Conservation (phyloP, 2,113 vertebrate species). For the Callipepla squamata region DNA sequence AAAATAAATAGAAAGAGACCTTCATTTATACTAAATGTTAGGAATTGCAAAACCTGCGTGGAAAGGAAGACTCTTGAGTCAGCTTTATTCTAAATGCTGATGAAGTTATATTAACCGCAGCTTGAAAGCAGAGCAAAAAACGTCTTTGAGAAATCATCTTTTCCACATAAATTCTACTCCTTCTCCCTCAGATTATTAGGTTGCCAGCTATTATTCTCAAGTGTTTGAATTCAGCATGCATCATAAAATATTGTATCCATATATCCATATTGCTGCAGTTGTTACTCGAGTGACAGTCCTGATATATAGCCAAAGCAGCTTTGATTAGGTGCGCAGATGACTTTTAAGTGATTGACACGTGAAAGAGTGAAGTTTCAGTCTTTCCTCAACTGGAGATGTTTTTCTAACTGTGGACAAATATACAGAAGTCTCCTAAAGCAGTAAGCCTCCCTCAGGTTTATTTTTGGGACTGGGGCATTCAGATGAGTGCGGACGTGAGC, state of each 20-base stretch:
- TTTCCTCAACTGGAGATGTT: not conserved
- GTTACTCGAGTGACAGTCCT: not conserved
- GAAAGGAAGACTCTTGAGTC: constrained; percentile 29
- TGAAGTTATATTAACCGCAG: not conserved
- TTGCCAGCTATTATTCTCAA: not conserved
- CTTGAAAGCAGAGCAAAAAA: not conserved
- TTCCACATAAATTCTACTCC: not conserved
- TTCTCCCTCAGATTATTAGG: not conserved
- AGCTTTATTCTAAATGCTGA: not conserved
- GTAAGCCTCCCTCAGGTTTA: not conserved
- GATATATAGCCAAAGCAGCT: not conserved
- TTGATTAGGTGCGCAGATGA: not conserved
- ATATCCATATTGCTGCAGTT: not conserved
- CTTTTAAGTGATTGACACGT: not conserved
- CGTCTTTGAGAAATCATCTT: not conserved
- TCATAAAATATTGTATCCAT: fast-evolving
- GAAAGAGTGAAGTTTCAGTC: not conserved
- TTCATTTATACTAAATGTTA: constrained; percentile 25
- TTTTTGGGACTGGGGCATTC: not conserved
- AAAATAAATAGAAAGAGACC: constrained; percentile 40
- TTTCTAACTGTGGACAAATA: not conserved
- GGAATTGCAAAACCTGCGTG: not conserved
- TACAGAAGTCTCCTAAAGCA: not conserved
- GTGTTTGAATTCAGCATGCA: not conserved
- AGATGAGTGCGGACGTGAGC: constrained; percentile 42